Base-by-base conservation (phyloP, 64 coral and sea anemone genomes). In the Astreopora myriophthalma region DNA sequence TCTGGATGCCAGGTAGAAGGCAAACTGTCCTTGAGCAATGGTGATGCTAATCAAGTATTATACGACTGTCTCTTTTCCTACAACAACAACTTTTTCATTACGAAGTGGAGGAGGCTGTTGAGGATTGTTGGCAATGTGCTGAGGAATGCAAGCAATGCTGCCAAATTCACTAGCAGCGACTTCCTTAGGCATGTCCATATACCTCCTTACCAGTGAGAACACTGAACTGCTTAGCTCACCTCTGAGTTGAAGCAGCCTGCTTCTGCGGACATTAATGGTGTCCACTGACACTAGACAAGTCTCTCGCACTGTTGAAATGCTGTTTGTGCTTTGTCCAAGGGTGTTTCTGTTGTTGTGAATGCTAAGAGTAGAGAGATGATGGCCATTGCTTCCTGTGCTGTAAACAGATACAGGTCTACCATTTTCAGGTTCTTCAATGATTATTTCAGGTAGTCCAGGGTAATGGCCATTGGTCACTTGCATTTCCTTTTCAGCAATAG, bases 61-160 rank as follows among this genome's bases (percentile, higher is more conserved):
- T 8, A 94, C 92, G 8, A 94, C 85, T 19, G 92, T 94, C 71
- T 94, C 92, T 40, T 89, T 89, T 19, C 76, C 92, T 2, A 94
- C 86, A 62, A 94, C 26, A 62, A 73, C 64, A 13, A 81, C 16
- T 49, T 29, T 80, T 16, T 87, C 85, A 27, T 88, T 36, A 1
- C 17, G 29, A 35, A 48, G 34, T 35, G 86, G 75, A 5, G 75
- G 25, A 80, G 78, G 55, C 22, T 71, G 33, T 49, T 65, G 35
- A 26, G 91, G 91, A 34, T 79, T 57, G 12, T 77, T 71, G 17
- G 92, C 67, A 16, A 94, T 82, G 32, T 94, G 92, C 34, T 77
- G 79, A 10, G 95, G 90, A 46, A 96, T 94, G 27, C 95, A 96
- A 6, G 86, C 95, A 60, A 96, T 96, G 20, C 95, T 96, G 25